Percentiles rank a stretch among this genome's conserved stretches.
phyloP scores from a whole-genome alignment of 2,113 vertebrate genomes.

The Rana temporaria region DNA sequence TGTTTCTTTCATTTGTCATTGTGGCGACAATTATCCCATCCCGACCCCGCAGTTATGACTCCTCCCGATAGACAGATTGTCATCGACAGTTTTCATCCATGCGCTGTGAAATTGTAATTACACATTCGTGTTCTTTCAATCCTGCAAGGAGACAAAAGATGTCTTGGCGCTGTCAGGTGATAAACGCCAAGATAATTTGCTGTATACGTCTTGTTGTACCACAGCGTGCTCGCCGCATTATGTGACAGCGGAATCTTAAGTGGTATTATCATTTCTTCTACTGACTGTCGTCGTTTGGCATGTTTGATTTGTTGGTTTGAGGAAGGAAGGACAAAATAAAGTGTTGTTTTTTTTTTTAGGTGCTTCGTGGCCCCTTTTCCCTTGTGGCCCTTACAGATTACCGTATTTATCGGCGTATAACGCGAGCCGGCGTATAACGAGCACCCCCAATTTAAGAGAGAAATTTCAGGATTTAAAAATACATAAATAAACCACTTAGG shows the following conservation, averaged over 20 bases:
- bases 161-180: slow-evolving; percentile 7
- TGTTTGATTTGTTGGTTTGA: too few relatives aligned
- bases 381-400: too few relatives aligned
- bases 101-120: slow-evolving; percentile 5
- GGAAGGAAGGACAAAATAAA: too few relatives aligned
- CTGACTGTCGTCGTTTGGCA: too few relatives aligned
- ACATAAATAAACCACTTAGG: too few relatives aligned
- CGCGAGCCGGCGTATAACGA: too few relatives aligned
- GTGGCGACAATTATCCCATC: neutral
- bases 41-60: slow-evolving; percentile 9
- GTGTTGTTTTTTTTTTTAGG: too few relatives aligned
- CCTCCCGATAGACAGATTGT: slow-evolving; percentile 16
- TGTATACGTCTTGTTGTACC: neutral
- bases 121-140: neutral
- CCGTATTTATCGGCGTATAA: too few relatives aligned
- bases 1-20: neutral
- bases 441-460: too few relatives aligned
- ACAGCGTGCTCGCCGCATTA: neutral
- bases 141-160: slow-evolving; percentile 4
- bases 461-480: too few relatives aligned
- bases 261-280: neutral
- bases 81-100: neutral
- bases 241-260: neutral
- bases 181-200: neutral
- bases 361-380: too few relatives aligned